Conservation (phyloP, 2,113 vertebrate genomes). For the Etheostoma cragini region DNA sequence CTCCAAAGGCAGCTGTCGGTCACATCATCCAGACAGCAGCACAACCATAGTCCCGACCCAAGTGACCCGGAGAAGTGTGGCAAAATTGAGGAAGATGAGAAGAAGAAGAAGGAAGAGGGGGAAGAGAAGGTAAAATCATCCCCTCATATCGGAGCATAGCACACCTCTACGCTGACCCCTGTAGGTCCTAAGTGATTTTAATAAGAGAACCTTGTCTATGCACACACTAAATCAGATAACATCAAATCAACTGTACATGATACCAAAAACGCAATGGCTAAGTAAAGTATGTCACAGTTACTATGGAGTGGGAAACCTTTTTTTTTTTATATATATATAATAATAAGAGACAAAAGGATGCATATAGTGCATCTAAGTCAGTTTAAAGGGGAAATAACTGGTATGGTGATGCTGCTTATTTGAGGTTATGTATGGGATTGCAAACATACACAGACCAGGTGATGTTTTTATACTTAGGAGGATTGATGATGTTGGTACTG, state of each 20-base stretch:
- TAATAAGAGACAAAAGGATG: too few relatives aligned
- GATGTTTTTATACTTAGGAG: not conserved
- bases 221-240: not conserved
- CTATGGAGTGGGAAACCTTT: not conserved
- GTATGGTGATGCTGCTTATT: not conserved
- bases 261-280: not conserved
- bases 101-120: constrained; percentile 3
- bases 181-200: constrained; percentile 18
- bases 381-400: not conserved
- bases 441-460: constrained; percentile 1
- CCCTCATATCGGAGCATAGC: not conserved
- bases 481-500: not conserved
- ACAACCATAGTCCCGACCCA: constrained; percentile 33
- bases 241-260: not conserved
- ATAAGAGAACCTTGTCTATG: not conserved
- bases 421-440: not conserved
- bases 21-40: constrained; percentile 71
- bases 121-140: constrained; percentile 59
- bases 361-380: not conserved
- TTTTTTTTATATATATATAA: not conserved
- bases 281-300: not conserved
- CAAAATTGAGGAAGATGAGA: constrained; percentile 24
- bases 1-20: constrained; percentile 95
- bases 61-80: constrained; percentile 32
- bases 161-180: constrained; percentile 40